phyloP scores from a whole-genome alignment of 2,888 invertebrate species.

The Helleia helle region DNA sequence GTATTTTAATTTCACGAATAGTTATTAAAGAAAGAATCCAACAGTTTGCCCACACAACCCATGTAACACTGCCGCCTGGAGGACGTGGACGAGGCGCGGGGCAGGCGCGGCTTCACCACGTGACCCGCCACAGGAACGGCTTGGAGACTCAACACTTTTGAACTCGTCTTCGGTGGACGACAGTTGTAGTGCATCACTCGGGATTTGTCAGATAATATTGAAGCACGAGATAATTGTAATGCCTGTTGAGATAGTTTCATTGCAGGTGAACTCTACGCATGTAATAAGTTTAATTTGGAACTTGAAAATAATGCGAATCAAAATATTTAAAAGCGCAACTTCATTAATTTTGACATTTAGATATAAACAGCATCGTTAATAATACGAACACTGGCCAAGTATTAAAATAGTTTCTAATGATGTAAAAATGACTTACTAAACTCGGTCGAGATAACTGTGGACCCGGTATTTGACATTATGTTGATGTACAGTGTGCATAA shows the following conservation, averaged over 20 bases:
- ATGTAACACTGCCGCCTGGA: conserved; percentile 32
- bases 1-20: conserved; percentile 27
- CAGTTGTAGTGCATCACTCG: background rate
- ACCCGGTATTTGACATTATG: too few species aligned
- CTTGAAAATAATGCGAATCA: background rate
- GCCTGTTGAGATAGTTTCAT: conserved; percentile 1
- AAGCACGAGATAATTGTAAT: conserved; percentile 1
- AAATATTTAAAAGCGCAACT: background rate
- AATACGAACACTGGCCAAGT: too few species aligned
- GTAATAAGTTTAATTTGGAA: background rate
- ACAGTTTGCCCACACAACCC: conserved; percentile 43
- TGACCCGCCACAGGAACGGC: background rate
- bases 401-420: too few species aligned
- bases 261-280: background rate
- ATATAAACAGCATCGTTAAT: too few species aligned
- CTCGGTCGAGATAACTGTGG: too few species aligned
- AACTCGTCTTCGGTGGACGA: background rate
- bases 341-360: too few species aligned
- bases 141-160: background rate
- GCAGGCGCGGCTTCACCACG: conserved; percentile 10
- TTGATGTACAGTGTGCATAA: too few species aligned
- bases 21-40: conserved; percentile 51
- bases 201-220: background rate
- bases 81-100: conserved; percentile 14
- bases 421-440: too few species aligned